A percentile compares a stretch with the other conserved stretches of the same genome.
phyloP scores from a whole-genome alignment of 92 coral and sea anemone genomes.

The Epizoanthus illoricatus region DNA sequence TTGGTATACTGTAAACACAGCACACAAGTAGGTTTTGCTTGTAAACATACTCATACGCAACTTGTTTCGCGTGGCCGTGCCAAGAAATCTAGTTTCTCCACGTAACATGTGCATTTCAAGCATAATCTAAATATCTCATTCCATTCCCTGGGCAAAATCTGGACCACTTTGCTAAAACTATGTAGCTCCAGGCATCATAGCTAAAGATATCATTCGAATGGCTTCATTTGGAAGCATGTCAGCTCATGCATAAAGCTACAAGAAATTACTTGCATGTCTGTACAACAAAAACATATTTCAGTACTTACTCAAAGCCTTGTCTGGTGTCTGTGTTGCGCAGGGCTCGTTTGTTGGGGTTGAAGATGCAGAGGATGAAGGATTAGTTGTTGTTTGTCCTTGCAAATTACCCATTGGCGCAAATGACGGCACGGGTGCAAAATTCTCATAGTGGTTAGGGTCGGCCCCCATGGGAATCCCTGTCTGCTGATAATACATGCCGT shows the following conservation, averaged over 20 bases:
- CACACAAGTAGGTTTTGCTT: background rate
- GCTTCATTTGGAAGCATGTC: slow-evolving; percentile 26
- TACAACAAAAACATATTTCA: slow-evolving; percentile 41
- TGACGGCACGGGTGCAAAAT: slow-evolving; percentile 73
- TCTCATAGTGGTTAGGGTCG: slow-evolving; percentile 75
- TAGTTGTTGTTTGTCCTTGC: slow-evolving; percentile 49
- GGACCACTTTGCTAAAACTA: slow-evolving; percentile 9
- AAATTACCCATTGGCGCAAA: slow-evolving; percentile 65
- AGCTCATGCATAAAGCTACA: slow-evolving; percentile 25
- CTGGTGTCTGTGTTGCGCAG: slow-evolving; percentile 54
- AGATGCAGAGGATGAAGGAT: slow-evolving; percentile 44
- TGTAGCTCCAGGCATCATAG: slow-evolving; percentile 21
- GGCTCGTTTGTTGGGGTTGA: slow-evolving; percentile 44
- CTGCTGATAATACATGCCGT: slow-evolving; percentile 72
- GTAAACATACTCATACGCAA: background rate
- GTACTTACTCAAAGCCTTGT: slow-evolving; percentile 71
- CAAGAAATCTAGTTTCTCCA: background rate
- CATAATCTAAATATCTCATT: slow-evolving; percentile 12
- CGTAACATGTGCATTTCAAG: slow-evolving; percentile 7
- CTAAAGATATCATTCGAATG: background rate
- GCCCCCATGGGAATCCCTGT: slow-evolving; percentile 79
- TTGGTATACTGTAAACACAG: background rate
- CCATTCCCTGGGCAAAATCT: slow-evolving; percentile 17
- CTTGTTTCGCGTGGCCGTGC: background rate
- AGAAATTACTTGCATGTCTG: slow-evolving; percentile 33